phyloP scores from a whole-genome alignment of 2,797 vertebrate genomes.

The Centroberyx gerrardi region DNA sequence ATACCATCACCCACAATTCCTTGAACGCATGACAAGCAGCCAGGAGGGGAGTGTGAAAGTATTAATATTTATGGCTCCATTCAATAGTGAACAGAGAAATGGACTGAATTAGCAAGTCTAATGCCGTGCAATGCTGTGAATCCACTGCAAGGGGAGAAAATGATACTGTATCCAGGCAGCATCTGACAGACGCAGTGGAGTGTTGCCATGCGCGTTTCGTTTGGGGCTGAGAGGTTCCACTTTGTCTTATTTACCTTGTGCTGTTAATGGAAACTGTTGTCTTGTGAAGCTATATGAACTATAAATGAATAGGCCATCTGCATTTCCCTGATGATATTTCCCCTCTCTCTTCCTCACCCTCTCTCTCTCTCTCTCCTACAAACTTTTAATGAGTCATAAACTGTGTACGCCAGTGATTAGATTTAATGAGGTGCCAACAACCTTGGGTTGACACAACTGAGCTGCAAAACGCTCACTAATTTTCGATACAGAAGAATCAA shows the following conservation, averaged over 20 bases:
- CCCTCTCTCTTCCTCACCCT: conserved; percentile 42
- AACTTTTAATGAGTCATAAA: conserved; percentile 71
- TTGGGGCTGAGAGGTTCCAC: conserved; percentile 31
- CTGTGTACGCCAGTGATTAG: conserved; percentile 61
- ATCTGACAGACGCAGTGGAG: conserved; percentile 23
- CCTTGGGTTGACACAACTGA: conserved; percentile 66
- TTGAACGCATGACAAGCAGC: conserved; percentile 67
- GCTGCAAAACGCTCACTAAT: conserved; percentile 40
- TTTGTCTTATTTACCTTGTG: conserved; percentile 43
- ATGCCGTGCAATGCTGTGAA: conserved; percentile 63
- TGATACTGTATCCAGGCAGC: conserved; percentile 61
- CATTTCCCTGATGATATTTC: conserved; percentile 29
- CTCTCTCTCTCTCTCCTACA: conserved; percentile 9
- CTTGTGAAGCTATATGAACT: conserved; percentile 39
- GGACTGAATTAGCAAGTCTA: conserved; percentile 81
- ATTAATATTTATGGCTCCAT: conserved; percentile 82
- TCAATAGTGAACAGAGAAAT: conserved; percentile 69
- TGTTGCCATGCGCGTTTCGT: conserved; percentile 52
- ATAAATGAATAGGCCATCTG: conserved; percentile 53
- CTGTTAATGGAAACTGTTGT: conserved; percentile 12
- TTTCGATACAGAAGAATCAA: conserved; percentile 38
- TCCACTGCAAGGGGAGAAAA: conserved; percentile 51
- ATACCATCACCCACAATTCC: conserved; percentile 60
- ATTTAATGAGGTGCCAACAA: conserved; percentile 74
- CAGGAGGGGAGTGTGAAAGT: conserved; percentile 47